These are phyloP conservation scores for Thunnus albacares DNA, from an alignment of 2,797 vertebrate genomes.

Conservation along the genomic window DNA sequence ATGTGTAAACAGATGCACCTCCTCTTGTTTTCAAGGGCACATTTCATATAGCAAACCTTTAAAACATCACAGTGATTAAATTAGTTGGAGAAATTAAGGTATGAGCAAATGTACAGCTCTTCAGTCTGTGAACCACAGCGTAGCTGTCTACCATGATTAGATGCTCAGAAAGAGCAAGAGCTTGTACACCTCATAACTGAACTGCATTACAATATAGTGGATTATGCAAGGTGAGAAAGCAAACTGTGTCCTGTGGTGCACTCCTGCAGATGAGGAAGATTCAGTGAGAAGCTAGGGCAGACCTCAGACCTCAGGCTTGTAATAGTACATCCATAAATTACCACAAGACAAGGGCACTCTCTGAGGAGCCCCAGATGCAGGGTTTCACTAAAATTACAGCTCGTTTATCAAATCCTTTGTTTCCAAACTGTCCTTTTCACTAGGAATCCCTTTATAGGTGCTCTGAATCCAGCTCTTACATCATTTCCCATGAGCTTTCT, in stretches of 20 bases:
- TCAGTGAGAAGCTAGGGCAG: constrained; percentile 68
- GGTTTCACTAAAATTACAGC: constrained; percentile 79
- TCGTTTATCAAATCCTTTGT: constrained; percentile 81
- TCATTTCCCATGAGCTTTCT: constrained; percentile 49
- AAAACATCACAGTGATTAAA: constrained; percentile 17
- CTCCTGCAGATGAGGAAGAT: constrained; percentile 53
- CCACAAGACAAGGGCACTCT: constrained; percentile 76
- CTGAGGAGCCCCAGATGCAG: constrained; percentile 72
- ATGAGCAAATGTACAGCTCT: constrained; percentile 19
- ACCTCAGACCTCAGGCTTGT: constrained; percentile 72
- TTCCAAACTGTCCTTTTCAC: constrained; percentile 71
- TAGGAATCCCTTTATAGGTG: constrained; percentile 64
- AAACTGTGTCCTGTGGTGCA: constrained; percentile 59
- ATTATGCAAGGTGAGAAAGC: constrained; percentile 59
- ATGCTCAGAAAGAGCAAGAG: constrained; percentile 27
- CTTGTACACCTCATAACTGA: constrained; percentile 23
- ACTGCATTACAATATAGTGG: constrained; percentile 27
- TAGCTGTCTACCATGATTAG: constrained; percentile 26
- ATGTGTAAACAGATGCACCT: constrained; percentile 18
- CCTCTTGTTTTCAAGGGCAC: constrained; percentile 35
- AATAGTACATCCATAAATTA: constrained; percentile 83
- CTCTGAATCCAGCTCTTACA: constrained; percentile 57
- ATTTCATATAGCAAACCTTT: constrained; percentile 20
- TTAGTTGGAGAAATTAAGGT: background rate
- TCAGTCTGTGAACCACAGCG: too few species aligned